Conservation (phyloP, 2,888 invertebrate species). For the Craniophora ligustri region DNA sequence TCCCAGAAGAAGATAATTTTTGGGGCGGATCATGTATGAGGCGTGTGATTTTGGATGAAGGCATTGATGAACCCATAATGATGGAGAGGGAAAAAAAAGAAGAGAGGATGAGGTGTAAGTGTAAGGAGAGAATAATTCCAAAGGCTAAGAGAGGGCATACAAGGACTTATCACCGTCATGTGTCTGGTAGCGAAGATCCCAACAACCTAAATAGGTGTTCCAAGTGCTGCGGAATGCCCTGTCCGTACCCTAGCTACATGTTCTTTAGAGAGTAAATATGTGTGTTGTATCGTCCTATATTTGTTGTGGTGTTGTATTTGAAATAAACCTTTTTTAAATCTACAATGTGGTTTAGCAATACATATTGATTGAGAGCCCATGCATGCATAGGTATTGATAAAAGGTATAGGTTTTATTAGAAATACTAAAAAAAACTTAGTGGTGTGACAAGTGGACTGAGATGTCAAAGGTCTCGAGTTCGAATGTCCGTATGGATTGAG, state of each 20-base stretch:
- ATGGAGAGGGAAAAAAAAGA: slow-evolving; percentile 43
- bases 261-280: slow-evolving; percentile 58
- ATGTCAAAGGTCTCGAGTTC: no score
- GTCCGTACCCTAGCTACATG: slow-evolving; percentile 66
- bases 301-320: slow-evolving; percentile 14
- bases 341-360: no score
- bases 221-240: slow-evolving; percentile 62
- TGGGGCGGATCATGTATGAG: slow-evolving; percentile 36
- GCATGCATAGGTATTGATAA: no score
- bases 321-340: slow-evolving; percentile 8
- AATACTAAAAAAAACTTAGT: no score
- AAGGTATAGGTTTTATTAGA: no score
- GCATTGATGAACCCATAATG: slow-evolving; percentile 21
- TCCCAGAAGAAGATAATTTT: slow-evolving; percentile 40
- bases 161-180: background rate
- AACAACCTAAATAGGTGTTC: slow-evolving; percentile 47
- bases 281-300: slow-evolving; percentile 23
- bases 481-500: no score
- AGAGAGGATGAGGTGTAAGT: slow-evolving; percentile 47
- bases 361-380: no score
- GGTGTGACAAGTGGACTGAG: no score
- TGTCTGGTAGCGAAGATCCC: background rate
- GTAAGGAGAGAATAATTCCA: slow-evolving; percentile 35
- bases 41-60: slow-evolving; percentile 34
- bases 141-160: slow-evolving; percentile 17